Evolutionary conservation across 2,888 invertebrate species (phyloP), one percentile per base, ranked within the genome.

Genomic region (Lasioglossum pauxillum): DNA sequence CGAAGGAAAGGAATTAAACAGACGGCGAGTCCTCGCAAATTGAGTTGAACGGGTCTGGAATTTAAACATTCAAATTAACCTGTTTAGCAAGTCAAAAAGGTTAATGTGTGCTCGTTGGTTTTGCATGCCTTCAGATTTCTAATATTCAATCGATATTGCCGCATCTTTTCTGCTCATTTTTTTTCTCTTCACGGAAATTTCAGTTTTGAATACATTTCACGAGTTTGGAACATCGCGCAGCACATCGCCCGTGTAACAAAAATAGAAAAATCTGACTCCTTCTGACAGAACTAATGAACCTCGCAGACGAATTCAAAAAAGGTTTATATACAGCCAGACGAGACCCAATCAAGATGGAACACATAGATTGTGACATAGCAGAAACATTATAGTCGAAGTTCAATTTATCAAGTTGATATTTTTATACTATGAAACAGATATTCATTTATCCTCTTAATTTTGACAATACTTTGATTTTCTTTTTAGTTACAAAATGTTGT

Each of bases 21-120:
- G 92, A 91, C 91, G 87, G 91, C 88, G 92, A 91, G 90, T 92
- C 93, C 91, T 92, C 88, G 92, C 93, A 94, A 94, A 94, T 95
- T 93, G 93, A 94, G 94, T 94, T 93, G 93, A 92, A 92, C 93
- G 90, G 88, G 85, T 86, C 85, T 86, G 89, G 94, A 95, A 94
- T 95, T 94, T 94, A 94, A 94, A 94, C 93, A 94, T 95, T 95
- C 93, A 94, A 94, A 94, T 95, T 94, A 95, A 94, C 94, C 93
- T 92, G 90, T 93, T 94, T 94, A 94, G 93, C 94, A 94, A 95
- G 94, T 94, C 93, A 93, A 94, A 94, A 91, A 90, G 91, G 91
- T 90, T 93, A 93, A 94, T 93, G 93, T 95, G 92, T 89, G 90
- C 89, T 74, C 80, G 78, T 77, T 83, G 84, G 84, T 91, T 89